Conservation (phyloP, 2,113 vertebrate genomes). For the Apeltes quadracus region DNA sequence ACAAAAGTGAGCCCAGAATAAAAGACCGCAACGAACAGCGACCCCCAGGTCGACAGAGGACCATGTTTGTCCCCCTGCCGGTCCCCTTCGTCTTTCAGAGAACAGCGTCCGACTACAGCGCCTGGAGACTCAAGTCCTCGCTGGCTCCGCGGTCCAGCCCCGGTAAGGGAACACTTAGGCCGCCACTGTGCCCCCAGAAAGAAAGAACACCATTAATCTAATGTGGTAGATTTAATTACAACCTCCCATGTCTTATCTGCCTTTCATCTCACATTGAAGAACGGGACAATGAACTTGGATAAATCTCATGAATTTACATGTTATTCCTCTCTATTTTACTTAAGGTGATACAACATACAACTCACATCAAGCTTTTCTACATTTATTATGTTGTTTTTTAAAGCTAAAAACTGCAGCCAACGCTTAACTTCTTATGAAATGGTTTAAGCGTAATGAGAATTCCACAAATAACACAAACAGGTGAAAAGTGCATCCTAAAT, state of each 20-base stretch:
- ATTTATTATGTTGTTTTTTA: neutral
- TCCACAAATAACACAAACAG: slow-evolving; percentile 8
- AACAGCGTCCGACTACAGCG: slow-evolving; percentile 85
- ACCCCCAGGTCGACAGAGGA: slow-evolving; percentile 79
- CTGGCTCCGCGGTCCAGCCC: slow-evolving; percentile 84
- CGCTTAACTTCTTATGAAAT: neutral
- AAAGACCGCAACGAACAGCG: slow-evolving; percentile 30
- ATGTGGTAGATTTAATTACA: neutral
- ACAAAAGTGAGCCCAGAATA: slow-evolving; percentile 2
- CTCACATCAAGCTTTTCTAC: neutral
- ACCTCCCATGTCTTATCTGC: neutral
- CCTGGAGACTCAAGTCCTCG: slow-evolving; percentile 87
- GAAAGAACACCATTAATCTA: neutral
- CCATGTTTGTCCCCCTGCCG: slow-evolving; percentile 82
- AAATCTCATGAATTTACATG: neutral
- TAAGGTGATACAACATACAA: neutral
- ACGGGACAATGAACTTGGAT: neutral
- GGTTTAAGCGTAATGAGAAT: accelerated
- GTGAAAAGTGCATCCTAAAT: neutral
- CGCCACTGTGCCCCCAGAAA: slow-evolving; percentile 2
- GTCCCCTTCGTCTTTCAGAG: slow-evolving; percentile 88
- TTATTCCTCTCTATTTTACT: neutral
- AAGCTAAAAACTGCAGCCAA: neutral
- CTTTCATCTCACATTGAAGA: neutral
- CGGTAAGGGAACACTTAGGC: slow-evolving; percentile 74